Conservation (phyloP, 2,888 invertebrate genomes). For the Pristionchus maxplancki region DNA sequence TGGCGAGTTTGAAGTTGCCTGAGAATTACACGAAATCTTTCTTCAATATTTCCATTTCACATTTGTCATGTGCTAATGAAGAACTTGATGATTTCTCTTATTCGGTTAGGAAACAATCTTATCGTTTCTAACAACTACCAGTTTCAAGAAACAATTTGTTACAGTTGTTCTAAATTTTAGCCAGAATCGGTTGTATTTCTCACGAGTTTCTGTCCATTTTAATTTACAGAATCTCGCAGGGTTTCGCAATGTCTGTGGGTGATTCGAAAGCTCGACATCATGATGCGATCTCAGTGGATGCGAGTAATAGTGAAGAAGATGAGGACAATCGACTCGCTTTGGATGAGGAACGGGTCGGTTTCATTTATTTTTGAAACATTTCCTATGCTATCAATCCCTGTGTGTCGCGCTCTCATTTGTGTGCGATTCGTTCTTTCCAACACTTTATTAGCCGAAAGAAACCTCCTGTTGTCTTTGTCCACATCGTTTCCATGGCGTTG, state of each 20-base stretch:
- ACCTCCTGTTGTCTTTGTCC: too few relatives aligned
- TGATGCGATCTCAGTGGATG: conserved; percentile 7
- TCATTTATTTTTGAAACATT: too few relatives aligned
- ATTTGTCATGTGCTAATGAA: neutral
- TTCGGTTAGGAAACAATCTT: neutral
- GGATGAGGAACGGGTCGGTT: neutral
- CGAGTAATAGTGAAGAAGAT: conserved; percentile 38
- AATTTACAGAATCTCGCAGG: neutral
- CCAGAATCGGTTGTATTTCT: neutral
- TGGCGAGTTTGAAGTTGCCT: neutral
- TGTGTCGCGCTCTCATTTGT: too few relatives aligned
- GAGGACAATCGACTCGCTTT: conserved; percentile 2
- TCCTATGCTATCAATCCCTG: too few relatives aligned
- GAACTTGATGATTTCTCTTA: too few relatives aligned
- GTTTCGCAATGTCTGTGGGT: neutral
- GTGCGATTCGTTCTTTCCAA: neutral
- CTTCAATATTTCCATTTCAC: neutral
- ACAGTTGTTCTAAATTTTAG: neutral
- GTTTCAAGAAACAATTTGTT: neutral
- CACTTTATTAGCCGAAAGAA: neutral
- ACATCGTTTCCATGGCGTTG: neutral
- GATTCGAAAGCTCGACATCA: neutral
- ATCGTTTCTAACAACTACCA: neutral
- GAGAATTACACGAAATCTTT: too few relatives aligned
- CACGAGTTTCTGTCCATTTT: neutral